Percentiles rank a stretch among this genome's conserved stretches.
Conservation (phyloP, 2,113 vertebrate genomes). For the Capricornis sumatraensis region DNA sequence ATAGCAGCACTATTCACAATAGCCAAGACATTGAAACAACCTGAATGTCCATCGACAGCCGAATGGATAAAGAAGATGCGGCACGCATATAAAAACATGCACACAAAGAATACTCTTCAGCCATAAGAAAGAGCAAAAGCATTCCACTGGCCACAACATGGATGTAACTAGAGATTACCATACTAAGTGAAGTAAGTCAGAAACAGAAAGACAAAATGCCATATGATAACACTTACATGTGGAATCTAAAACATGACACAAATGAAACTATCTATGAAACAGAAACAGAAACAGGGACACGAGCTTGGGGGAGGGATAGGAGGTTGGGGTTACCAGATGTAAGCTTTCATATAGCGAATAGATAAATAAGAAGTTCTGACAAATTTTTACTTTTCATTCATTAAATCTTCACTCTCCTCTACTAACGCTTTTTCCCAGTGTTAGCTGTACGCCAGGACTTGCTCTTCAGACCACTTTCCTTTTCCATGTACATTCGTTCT, state of each 20-base stretch:
- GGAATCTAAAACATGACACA: neutral
- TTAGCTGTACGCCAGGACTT: neutral
- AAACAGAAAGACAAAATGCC: neutral
- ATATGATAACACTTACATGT: neutral
- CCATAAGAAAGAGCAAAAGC: neutral
- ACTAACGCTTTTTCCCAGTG: fast-evolving
- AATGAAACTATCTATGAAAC: neutral
- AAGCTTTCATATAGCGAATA: neutral
- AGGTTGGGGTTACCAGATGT: neutral
- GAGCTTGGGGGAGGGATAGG: neutral
- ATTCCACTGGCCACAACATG: neutral
- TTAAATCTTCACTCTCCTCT: neutral
- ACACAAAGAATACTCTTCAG: neutral
- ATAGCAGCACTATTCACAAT: neutral
- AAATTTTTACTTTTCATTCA: neutral
- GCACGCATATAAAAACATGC: neutral
- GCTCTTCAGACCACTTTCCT: neutral
- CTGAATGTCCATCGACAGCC: neutral
- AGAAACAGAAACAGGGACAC: neutral
- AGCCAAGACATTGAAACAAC: neutral
- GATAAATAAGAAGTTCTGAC: neutral
- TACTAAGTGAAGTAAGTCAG: neutral
- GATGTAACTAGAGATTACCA: neutral
- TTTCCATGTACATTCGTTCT: neutral
- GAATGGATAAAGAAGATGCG: neutral